These are phyloP conservation scores for Deroptyus accipitrinus DNA, from an alignment of 2,113 vertebrate species.

Conservation along the genomic window DNA sequence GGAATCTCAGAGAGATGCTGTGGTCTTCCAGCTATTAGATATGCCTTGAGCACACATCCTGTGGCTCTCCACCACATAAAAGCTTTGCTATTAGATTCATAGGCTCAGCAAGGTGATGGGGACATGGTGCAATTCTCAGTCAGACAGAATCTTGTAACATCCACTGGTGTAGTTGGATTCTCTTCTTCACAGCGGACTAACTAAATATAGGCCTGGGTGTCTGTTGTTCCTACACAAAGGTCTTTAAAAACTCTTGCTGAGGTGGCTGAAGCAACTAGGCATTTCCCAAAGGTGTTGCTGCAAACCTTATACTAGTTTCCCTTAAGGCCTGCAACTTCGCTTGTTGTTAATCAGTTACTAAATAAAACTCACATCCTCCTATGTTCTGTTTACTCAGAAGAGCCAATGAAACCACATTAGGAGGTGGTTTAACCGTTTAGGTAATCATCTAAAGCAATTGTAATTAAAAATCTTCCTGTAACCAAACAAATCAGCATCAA, in stretches of 20 bases:
- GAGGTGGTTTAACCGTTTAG: background rate
- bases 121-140: background rate
- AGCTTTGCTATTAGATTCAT: background rate
- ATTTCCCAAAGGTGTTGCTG: background rate
- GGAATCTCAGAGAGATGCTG: background rate
- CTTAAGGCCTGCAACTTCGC: background rate
- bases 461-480: background rate
- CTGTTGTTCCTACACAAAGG: background rate
- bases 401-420: background rate
- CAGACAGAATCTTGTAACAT: background rate
- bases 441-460: background rate
- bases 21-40: background rate
- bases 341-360: background rate
- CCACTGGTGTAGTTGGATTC: background rate
- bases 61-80: background rate
- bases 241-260: background rate
- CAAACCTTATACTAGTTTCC: accelerated
- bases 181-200: background rate
- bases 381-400: background rate
- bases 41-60: background rate
- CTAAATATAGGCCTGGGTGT: background rate
- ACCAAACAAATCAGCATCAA: background rate
- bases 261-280: background rate
- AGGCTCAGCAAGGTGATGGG: background rate
- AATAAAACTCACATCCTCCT: background rate